Evolutionary conservation across 1,140 invertebrate genomes (phyloP).

Genomic region (Dufourea novaeangliae): DNA sequence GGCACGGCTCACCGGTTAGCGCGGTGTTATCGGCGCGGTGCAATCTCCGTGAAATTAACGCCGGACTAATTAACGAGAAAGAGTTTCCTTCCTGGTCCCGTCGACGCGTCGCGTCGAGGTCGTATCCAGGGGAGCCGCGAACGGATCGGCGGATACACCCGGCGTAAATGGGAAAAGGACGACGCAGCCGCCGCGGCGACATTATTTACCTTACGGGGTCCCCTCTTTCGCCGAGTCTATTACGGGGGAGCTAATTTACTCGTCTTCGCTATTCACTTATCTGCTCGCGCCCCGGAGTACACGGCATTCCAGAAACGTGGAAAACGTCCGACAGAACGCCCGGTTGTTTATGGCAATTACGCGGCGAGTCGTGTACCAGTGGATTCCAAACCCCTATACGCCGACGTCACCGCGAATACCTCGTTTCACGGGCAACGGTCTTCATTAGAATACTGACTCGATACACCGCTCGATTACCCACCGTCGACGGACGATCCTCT

Average conservation of each 20-base stretch:
- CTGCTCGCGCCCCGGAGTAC: slow-evolving; percentile 20
- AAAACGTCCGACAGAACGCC: slow-evolving; percentile 39
- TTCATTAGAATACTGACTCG: slow-evolving; percentile 51
- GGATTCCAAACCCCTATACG: slow-evolving; percentile 39
- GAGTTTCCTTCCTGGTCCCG: slow-evolving; percentile 27
- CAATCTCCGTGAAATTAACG: slow-evolving; percentile 58
- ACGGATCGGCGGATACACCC: neutral
- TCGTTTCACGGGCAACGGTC: slow-evolving; percentile 37
- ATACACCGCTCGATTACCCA: slow-evolving; percentile 11
- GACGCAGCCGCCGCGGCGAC: slow-evolving; percentile 8
- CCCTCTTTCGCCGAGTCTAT: slow-evolving; percentile 24
- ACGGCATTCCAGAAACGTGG: slow-evolving; percentile 55
- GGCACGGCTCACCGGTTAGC: slow-evolving; percentile 19
- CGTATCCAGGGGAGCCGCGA: neutral
- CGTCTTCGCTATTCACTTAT: slow-evolving; percentile 54
- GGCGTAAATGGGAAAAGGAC: slow-evolving; percentile 22
- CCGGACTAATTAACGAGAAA: slow-evolving; percentile 55
- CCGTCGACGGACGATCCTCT: too few relatives aligned
- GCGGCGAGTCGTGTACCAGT: slow-evolving; percentile 30
- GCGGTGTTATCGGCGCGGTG: slow-evolving; percentile 40
- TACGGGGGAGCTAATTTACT: slow-evolving; percentile 56
- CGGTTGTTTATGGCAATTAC: slow-evolving; percentile 58
- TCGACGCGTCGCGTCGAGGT: neutral
- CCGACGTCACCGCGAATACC: slow-evolving; percentile 41
- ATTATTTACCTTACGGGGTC: slow-evolving; percentile 29